Base-by-base conservation (phyloP, 2,888 invertebrate genomes). In the Eustalomyia histrio region DNA sequence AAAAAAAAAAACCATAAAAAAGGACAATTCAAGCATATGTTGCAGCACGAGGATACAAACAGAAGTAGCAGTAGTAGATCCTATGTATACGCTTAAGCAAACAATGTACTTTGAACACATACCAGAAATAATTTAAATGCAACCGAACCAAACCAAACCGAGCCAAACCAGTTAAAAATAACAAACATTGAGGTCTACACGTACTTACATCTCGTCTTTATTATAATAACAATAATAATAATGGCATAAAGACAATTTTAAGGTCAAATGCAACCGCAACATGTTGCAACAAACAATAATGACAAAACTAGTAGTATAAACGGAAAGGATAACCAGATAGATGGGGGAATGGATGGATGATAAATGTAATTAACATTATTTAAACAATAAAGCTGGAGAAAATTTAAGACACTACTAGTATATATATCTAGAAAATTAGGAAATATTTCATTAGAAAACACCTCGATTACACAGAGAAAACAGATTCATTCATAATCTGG, bases 261-360 rank as follows among this genome's bases (percentile, higher is more conserved):
- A 72, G 75, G 64, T 71, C 50, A 78, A 69, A 18, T 71, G 65
- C 78, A 81, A 81, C 80, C 78, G 39, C 80, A 81, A 81, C 80
- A 81, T 71, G 80, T 78, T 81, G 80, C 64, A 81, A 74, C 74
- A 43, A 24, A 50, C 47, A 18, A 55, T 35, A 60, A 50, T 18
- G 35, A 17, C 7, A 55, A 5, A n/a, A 52, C 58, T 29, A 76
- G 53, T 6, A 58, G 6, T 6, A 58, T 33, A 58, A 55, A 55
- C 21, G 21, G 7, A 35, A 61, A 61, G 18, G 16, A 16, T 8
- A 18, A 50, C 52, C 35, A 24, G 6, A 2, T 14, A 6, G 2
- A n/a, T n/a, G n/a, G n/a, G n/a, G 12, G 12, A 14, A 2, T n/a
- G 43, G 14, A 47, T 1, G 14, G 43, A 14, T 39, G 39, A 12